Evolutionary conservation across 2,113 vertebrate genomes (phyloP), one percentile per base, ranked within the genome.

Genomic region (Ciconia maguari): DNA sequence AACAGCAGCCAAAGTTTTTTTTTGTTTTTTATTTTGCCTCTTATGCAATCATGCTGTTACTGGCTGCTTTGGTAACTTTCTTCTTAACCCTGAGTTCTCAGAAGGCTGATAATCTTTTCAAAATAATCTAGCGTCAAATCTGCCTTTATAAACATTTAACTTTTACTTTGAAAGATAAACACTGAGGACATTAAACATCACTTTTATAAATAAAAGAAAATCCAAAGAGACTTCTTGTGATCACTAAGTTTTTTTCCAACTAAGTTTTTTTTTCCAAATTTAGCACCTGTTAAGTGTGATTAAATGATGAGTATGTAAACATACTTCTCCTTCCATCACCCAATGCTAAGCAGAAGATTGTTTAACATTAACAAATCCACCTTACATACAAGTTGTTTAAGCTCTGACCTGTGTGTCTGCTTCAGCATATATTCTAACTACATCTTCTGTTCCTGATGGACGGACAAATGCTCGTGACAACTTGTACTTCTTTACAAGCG

Each of bases 361-460:
- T 58, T 81, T 26, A 30, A 84, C 6, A 9, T 25, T n/a, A 58
- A 38, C 17, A 69, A 62, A 54, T 34, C 8, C 34, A 24, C 46
- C 13, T 69, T 10, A 26, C 7, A 2, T 4, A 9, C 0, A 9
- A 29, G 38, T 34, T 46, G 32, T 38, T 57, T 16, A 30, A 52
- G 78, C 30, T 89, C 98, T 98, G 88, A 99, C 99, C 98, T 99
- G 99, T 0, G 99, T 99, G 91, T 99, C 98, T 16, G 99, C 99
- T 96, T 99, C 99, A 9, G 99, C 98, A 0, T 99, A 99, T 12
- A 99, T 98, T 74, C 99, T 96, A 16, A 99, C 99, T 0, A 99
- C 97, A 9, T 99, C 99, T 96, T 99, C 99, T 0, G 99, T 99
- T 26, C 99, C 99, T 2, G 99, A 99, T 0, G 99, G 99, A n/a